Evolutionary conservation across 2,797 vertebrate species (phyloP), one percentile per base, ranked within the genome.

Genomic region (Gymnoscopelus microlampas): DNA sequence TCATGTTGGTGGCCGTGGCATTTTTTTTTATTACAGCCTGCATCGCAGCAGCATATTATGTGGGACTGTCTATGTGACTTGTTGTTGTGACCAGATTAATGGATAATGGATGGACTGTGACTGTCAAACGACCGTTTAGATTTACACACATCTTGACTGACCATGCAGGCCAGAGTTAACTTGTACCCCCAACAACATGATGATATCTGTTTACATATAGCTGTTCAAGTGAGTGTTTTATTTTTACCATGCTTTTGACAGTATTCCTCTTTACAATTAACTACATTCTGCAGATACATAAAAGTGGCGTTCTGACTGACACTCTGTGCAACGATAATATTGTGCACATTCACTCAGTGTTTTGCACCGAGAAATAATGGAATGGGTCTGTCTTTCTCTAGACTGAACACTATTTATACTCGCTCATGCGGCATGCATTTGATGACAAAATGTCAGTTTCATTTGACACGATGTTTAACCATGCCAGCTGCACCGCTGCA

Each of bases 141-240:
- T 65, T 86, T 74, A 59, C 26, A 80, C 58, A 61, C 63, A 74
- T 71, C 62, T 63, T 53, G 71, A 78, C 78, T 11, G 6, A 12
- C 9, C 39, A 9, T 44, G 35, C 60, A 74, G 70, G 47, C 24
- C 23, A 24, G 66, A 59, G 32, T 60, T 50, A 62, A 79, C 63
- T 78, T 44, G 63, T 59, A 56, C 54, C 57, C 29, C 2, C 15
- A 56, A 32, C 50, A 53, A 3, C 39, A 44, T 44, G 26, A 29
- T 29, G 19, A 44, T 44, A 66, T 50, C 24, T 26, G 44, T 71
- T 75, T 53, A 24, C 66, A 48, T 57, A 24, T 57, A 24, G 15
- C 39, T 29, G 44, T n/a, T 51, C 10, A 60, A n/a, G n/a, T 15
- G 54, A 35, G 24, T 15, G 29, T 63, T 50, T 50, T 3, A 51